Evolutionary conservation across 1,140 invertebrate genomes (phyloP), one percentile per base, ranked within the genome.

Genomic region (Drosophila insularis): DNA sequence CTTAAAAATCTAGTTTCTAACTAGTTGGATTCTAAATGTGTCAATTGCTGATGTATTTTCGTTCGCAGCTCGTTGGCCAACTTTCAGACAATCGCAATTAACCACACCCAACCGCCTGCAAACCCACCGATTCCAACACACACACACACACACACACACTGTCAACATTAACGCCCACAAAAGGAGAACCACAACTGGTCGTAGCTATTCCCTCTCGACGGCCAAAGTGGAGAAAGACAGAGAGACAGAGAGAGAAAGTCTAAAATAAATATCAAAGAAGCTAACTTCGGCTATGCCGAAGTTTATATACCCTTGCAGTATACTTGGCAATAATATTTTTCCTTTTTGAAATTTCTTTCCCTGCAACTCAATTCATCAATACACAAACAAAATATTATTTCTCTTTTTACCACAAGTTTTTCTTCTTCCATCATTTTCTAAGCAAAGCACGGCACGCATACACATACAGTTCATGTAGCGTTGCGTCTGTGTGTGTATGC

Each of bases 91-190:
- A 50, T 50, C 13, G 43, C 43, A 50, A 50, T 50, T 50, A 50
- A 50, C 43, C 43, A 50, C 43, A 50, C 19, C 43, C 32, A 17
- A 14, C 4, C n/a, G 23, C n/a, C 40, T 13, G n/a, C 59, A 21
- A 21, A 23, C n/a, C 8, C 32, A 11, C 8, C 27, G 27, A 10
- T 8, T 10, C 8, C 32, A 35, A 35, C 8, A 14, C 54, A 14
- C 27, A 55, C 14, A 32, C 14, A 14, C 54, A 17, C 54, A 35
- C 31, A 62, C 21, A 31, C 58, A 27, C 40, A 46, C 13, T 14
- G 21, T 14, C 21, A 32, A 17, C 39, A 62, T 58, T 27, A 6
- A 62, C 14, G 39, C 21, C 40, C 62, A 54, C 62, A 32, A 63
- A 54, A 37, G 13, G 40, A 31, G 60, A 14, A 27, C 21, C 10